Percentiles rank a stretch among this genome's conserved stretches.
Conservation (phyloP, 2,888 invertebrate genomes). For the Rotaria sp. region DNA sequence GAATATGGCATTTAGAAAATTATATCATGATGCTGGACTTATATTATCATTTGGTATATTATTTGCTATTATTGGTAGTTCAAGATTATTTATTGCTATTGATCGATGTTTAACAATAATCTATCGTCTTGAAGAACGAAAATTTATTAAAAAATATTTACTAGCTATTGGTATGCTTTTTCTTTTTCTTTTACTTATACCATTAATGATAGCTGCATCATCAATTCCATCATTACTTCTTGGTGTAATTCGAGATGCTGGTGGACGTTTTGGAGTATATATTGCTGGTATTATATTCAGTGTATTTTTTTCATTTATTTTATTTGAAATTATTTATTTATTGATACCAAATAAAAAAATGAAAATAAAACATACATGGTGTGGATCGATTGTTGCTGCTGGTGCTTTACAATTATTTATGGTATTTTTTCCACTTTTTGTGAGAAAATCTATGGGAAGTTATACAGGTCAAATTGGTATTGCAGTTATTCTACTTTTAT, state of each 20-base stretch:
- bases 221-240: neutral
- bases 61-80: conserved; percentile 20
- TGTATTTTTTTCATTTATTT: neutral
- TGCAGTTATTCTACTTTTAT: neutral
- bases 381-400: neutral
- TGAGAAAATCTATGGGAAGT: neutral
- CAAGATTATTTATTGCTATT: conserved; percentile 25
- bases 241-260: neutral
- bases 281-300: neutral
- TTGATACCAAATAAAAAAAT: neutral
- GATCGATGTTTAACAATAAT: conserved; percentile 3
- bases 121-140: conserved; percentile 27
- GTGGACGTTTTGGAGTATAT: neutral
- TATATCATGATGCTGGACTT: neutral
- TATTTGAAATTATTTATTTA: conserved; percentile 13
- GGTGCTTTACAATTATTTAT: neutral
- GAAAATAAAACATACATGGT: conserved; percentile 5
- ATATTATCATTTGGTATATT: neutral
- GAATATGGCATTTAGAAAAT: neutral
- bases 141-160: neutral
- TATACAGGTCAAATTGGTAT: conserved; percentile 9
- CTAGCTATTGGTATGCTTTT: neutral
- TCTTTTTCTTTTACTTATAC: neutral
- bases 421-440: neutral
- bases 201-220: neutral